Percentiles rank a stretch among this genome's conserved stretches.
Conservation (phyloP, 1,140 invertebrate genomes). For the Dendrolimus punctatus region DNA sequence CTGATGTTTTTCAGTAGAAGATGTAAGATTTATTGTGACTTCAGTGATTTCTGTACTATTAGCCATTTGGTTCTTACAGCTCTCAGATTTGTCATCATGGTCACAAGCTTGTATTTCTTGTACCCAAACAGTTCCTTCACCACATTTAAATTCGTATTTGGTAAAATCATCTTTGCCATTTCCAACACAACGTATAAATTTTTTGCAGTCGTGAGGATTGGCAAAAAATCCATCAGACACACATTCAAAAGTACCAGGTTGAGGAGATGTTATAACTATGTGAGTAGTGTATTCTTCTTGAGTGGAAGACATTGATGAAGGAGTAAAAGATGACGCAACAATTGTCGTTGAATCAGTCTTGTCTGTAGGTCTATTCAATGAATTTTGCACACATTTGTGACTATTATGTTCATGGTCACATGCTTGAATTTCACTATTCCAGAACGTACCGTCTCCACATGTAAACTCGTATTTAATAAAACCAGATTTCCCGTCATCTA, state of each 20-base stretch:
- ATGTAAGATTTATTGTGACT: conserved; percentile 18
- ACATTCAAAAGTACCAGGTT: conserved; percentile 32
- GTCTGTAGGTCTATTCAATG: no score
- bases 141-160: conserved; percentile 81
- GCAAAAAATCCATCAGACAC: conserved; percentile 77
- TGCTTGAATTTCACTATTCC: conserved; percentile 73
- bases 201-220: conserved; percentile 79
- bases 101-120: conserved; percentile 78
- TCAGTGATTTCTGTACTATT: conserved; percentile 16
- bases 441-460: conserved; percentile 79
- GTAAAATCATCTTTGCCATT: conserved; percentile 73
- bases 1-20: conserved; percentile 8
- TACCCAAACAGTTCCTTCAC: conserved; percentile 83
- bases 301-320: background rate
- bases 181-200: conserved; percentile 85
- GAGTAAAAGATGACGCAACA: no score
- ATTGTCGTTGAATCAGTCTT: no score
- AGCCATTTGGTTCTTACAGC: conserved; percentile 22
- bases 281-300: background rate
- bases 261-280: background rate
- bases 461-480: conserved; percentile 76
- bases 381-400: no score
- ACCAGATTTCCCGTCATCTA: conserved; percentile 73
- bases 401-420: conserved; percentile 72
- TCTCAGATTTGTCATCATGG: conserved; percentile 72